These are phyloP conservation scores for Cyrtodaria siliqua DNA, from an alignment of 2,888 invertebrate genomes.

Conservation along the genomic window DNA sequence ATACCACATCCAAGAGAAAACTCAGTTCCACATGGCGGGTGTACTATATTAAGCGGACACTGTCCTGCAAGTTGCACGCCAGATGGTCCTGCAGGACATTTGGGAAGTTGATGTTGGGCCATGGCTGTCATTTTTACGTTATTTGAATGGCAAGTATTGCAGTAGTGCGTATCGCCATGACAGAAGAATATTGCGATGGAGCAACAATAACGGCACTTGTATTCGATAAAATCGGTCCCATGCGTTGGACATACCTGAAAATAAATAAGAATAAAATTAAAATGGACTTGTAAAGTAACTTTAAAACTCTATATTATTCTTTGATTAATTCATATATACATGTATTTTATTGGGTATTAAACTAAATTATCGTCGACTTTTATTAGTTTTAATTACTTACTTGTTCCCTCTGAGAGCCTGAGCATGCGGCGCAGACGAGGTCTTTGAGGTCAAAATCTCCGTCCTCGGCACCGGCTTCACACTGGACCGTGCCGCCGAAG, in stretches of 20 bases:
- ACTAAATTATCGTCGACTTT: too few relatives aligned
- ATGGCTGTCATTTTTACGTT: slow-evolving; percentile 97
- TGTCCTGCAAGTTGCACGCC: slow-evolving; percentile 41
- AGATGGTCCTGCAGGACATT: slow-evolving; percentile 93
- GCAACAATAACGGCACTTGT: slow-evolving; percentile 99
- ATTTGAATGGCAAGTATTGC: slow-evolving; percentile 98
- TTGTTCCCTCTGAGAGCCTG: slow-evolving; percentile 23
- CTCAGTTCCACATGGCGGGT: slow-evolving; percentile 56
- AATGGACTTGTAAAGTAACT: background rate
- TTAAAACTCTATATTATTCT: background rate
- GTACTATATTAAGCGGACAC: slow-evolving; percentile 50
- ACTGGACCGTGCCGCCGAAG: slow-evolving; percentile 52
- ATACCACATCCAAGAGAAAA: slow-evolving; percentile 55
- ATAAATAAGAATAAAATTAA: background rate
- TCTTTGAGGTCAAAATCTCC: slow-evolving; percentile 34
- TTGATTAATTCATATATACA: background rate
- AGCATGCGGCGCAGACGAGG: slow-evolving; percentile 49
- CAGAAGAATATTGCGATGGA: slow-evolving; percentile 99
- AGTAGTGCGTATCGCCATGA: slow-evolving; percentile 99
- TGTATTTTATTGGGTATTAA: too few relatives aligned
- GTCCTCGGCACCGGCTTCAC: slow-evolving; percentile 41
- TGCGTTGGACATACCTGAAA: slow-evolving; percentile 95
- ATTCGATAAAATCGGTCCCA: slow-evolving; percentile 98
- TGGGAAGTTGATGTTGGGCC: slow-evolving; percentile 94
- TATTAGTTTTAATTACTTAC: slow-evolving; percentile 5